These are phyloP conservation scores for Cerceris ruficornis DNA, from an alignment of 2,888 invertebrate species.

Conservation along the genomic window DNA sequence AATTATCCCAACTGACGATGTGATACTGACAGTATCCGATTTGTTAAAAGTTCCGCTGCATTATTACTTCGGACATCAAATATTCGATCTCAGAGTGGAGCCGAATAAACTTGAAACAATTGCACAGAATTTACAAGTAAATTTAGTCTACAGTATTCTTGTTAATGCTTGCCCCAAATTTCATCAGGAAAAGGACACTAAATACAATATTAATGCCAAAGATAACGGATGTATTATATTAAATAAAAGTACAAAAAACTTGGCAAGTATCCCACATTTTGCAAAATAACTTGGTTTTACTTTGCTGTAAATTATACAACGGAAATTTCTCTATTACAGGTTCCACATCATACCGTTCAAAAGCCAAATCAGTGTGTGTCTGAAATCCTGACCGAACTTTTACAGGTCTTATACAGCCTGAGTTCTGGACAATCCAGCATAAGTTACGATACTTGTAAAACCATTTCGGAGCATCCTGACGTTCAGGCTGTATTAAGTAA, in stretches of 20 bases:
- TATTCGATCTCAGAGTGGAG: conserved; percentile 87
- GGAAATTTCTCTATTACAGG: conserved; percentile 31
- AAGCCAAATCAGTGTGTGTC: conserved; percentile 73
- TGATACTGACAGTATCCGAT: conserved; percentile 48
- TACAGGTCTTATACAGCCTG: conserved; percentile 59
- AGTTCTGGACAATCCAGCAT: conserved; percentile 45
- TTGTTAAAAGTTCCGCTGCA: conserved; percentile 58
- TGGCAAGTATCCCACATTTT: conserved; percentile 35
- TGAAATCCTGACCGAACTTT: conserved; percentile 71
- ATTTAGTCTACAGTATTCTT: conserved; percentile 88
- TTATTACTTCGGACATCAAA: conserved; percentile 78
- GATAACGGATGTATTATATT: conserved; percentile 72
- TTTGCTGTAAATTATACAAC: not conserved
- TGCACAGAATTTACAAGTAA: conserved; percentile 87
- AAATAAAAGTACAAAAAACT: conserved; percentile 81
- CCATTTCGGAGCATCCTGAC: conserved; percentile 53
- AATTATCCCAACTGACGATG: conserved; percentile 65
- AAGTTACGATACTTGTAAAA: conserved; percentile 45
- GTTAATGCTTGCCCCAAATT: conserved; percentile 88
- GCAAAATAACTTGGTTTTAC: not conserved
- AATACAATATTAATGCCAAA: conserved; percentile 67
- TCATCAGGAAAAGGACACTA: conserved; percentile 77
- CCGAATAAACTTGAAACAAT: conserved; percentile 87
- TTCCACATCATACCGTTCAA: conserved; percentile 23
- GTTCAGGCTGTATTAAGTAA: conserved; percentile 70